Percentiles rank a stretch among this genome's conserved stretches.
phyloP scores from a whole-genome alignment of 2,797 vertebrate species.

The Monodelphis domestica region DNA sequence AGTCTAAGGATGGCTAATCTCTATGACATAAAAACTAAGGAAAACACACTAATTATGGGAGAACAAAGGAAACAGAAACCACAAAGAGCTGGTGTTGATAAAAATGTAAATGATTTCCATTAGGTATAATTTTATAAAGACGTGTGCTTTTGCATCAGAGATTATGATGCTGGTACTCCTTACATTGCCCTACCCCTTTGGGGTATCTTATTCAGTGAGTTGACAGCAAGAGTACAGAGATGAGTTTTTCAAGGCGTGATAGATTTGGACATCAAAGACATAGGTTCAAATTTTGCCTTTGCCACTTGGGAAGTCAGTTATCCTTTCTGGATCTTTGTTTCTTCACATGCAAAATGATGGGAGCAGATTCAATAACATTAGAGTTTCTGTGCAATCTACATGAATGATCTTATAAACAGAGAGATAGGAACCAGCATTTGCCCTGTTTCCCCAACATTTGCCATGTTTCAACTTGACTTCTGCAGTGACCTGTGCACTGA shows the following conservation, averaged over 20 bases:
- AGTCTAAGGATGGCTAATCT: constrained; percentile 33
- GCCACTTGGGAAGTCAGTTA: not conserved
- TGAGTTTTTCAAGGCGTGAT: not conserved
- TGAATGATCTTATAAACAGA: not conserved
- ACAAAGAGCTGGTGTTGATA: constrained; percentile 5
- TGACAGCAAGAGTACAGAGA: not conserved
- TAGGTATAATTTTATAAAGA: not conserved
- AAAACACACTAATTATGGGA: not conserved
- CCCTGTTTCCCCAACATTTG: not conserved
- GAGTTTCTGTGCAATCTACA: not conserved
- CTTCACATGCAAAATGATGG: not conserved
- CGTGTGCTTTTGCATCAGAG: not conserved
- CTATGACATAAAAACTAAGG: constrained; percentile 1
- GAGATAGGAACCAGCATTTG: not conserved
- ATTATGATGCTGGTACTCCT: not conserved
- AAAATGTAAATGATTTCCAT: constrained; percentile 13
- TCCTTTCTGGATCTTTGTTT: not conserved
- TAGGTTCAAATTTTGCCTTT: not conserved
- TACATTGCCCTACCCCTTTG: not conserved
- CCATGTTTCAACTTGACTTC: not conserved
- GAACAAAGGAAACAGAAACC: not conserved
- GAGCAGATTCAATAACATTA: not conserved
- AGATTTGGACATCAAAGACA: not conserved
- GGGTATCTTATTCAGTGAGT: not conserved
- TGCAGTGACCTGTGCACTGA: not conserved